Conservation (phyloP, 2,888 invertebrate genomes). For the Drosophila siamana region DNA sequence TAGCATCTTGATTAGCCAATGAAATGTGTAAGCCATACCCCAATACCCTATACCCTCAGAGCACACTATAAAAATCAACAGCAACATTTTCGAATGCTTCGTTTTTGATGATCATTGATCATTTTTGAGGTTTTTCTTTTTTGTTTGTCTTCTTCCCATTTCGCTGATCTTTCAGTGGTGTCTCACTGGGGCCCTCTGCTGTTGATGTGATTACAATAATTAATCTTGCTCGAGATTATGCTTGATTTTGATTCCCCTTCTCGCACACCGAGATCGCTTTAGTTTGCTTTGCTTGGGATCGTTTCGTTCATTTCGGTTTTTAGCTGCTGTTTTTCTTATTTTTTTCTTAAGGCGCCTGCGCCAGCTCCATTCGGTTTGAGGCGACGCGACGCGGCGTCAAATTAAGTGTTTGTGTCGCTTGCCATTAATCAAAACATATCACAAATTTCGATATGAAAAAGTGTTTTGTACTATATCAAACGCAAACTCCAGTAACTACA, state of each 20-base stretch:
- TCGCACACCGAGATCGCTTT: conserved; percentile 2
- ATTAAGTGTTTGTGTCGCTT: conserved; percentile 84
- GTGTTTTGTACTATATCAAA: conserved; percentile 79
- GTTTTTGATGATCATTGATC: conserved; percentile 69
- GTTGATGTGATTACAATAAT: conserved; percentile 84
- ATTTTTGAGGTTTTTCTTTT: conserved; percentile 25
- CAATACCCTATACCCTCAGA: conserved; percentile 10
- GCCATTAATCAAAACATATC: conserved; percentile 83
- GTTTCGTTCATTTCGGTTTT: conserved; percentile 26
- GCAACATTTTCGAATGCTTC: conserved; percentile 40
- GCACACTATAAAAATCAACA: conserved; percentile 72
- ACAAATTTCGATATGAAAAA: conserved; percentile 81
- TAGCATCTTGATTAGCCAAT: conserved; percentile 82
- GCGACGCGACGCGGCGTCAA: conserved; percentile 73
- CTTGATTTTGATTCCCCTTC: conserved; percentile 30
- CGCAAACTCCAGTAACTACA: conserved; percentile 52
- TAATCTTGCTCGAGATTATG: conserved; percentile 81
- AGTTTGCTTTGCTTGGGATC: neutral
- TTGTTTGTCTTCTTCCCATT: conserved; percentile 4
- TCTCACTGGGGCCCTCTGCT: conserved; percentile 52
- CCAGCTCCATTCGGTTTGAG: conserved; percentile 15
- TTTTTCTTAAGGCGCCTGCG: conserved; percentile 78
- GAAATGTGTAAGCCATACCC: conserved; percentile 74
- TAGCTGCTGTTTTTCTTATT: conserved; percentile 43
- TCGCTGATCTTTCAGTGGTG: conserved; percentile 9